These are phyloP conservation scores for Cebidichthys violaceus DNA, from an alignment of 2,113 vertebrate genomes.

Conservation along the genomic window DNA sequence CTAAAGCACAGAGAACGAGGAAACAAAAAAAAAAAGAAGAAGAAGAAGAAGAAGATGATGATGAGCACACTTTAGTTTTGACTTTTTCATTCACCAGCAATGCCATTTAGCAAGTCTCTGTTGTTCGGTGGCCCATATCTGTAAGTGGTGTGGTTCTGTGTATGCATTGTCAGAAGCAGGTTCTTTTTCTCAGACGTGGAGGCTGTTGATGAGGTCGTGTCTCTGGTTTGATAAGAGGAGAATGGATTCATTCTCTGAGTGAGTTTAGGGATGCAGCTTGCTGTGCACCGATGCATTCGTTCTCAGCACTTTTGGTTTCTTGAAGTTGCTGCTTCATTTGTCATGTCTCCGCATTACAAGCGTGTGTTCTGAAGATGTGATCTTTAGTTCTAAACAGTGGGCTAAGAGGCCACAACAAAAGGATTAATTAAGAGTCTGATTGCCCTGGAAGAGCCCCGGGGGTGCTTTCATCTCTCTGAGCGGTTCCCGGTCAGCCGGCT, in stretches of 20 bases:
- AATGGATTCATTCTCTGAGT: neutral
- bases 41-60: neutral
- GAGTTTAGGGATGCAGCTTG: slow-evolving; percentile 20
- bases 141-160: slow-evolving; percentile 40
- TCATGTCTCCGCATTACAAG: slow-evolving; percentile 29
- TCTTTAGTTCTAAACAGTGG: slow-evolving; percentile 18
- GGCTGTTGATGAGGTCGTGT: slow-evolving; percentile 18
- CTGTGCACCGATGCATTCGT: slow-evolving; percentile 17
- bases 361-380: slow-evolving; percentile 40
- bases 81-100: slow-evolving; percentile 73
- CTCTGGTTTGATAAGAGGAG: neutral
- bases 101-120: slow-evolving; percentile 50
- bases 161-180: slow-evolving; percentile 32
- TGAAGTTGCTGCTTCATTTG: slow-evolving; percentile 35
- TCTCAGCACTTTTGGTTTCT: slow-evolving; percentile 29
- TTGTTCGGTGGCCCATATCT: slow-evolving; percentile 57
- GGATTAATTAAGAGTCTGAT: slow-evolving; percentile 53
- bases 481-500: slow-evolving; percentile 25
- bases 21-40: neutral
- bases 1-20: slow-evolving; percentile 78
- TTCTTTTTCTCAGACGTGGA: slow-evolving; percentile 19
- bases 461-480: slow-evolving; percentile 40
- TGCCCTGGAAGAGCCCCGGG: slow-evolving; percentile 41
- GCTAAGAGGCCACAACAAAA: slow-evolving; percentile 25
- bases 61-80: slow-evolving; percentile 41